Percentiles rank a stretch among this genome's conserved stretches.
Conservation (phyloP, 2,113 vertebrate species). For the Cheilinus undulatus region DNA sequence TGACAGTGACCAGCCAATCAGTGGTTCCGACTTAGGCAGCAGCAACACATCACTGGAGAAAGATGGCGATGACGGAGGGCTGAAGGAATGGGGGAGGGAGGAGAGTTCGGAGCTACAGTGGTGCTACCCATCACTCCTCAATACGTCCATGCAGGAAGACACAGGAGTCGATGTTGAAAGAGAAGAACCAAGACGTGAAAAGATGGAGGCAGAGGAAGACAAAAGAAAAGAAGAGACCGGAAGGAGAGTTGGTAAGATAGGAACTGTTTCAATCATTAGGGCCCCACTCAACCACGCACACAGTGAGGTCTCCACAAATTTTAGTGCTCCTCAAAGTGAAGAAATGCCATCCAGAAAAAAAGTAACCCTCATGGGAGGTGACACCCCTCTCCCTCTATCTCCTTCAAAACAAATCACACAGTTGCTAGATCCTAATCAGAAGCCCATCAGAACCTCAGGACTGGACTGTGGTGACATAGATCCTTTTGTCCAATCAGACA, state of each 20-base stretch:
- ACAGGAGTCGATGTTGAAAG: constrained; percentile 4
- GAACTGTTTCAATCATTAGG: constrained; percentile 36
- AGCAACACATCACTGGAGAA: constrained; percentile 78
- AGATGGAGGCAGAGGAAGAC: constrained; percentile 11
- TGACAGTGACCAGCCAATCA: constrained; percentile 78
- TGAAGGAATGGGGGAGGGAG: constrained; percentile 75
- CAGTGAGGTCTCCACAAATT: neutral
- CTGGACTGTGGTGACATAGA: constrained; percentile 81
- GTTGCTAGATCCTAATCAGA: constrained; percentile 68
- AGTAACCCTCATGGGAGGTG: constrained; percentile 66
- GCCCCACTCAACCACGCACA: constrained; percentile 9
- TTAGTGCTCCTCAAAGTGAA: constrained; percentile 24
- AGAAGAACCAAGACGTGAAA: neutral
- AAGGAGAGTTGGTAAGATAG: constrained; percentile 28
- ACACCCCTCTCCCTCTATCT: constrained; percentile 75
- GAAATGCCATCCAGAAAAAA: constrained; percentile 48
- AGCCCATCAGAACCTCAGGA: constrained; percentile 69
- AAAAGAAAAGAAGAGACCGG: neutral
- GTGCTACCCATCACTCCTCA: constrained; percentile 80
- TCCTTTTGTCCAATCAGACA: constrained; percentile 83
- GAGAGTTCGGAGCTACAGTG: constrained; percentile 77
- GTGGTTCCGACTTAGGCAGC: constrained; percentile 78
- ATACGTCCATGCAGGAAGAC: constrained; percentile 46
- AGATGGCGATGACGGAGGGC: constrained; percentile 67
- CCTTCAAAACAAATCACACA: constrained; percentile 73